phyloP scores from a whole-genome alignment of 2,797 vertebrate species.

The Phrynocephalus forsythii region DNA sequence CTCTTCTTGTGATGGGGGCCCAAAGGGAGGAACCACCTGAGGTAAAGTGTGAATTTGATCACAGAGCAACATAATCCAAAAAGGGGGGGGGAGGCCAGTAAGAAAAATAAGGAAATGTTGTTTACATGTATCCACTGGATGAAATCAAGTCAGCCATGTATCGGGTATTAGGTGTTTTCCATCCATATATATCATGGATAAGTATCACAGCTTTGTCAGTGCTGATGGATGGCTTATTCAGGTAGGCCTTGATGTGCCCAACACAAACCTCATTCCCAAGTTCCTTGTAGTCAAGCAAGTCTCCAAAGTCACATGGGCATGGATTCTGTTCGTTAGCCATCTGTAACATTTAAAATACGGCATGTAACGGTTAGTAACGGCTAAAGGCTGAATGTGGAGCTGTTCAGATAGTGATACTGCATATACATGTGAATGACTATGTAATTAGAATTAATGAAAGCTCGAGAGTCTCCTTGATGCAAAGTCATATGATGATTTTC shows the following conservation, averaged over 20 bases:
- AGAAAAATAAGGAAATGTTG: conserved; percentile 19
- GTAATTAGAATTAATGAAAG: neutral
- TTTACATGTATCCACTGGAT: conserved; percentile 86
- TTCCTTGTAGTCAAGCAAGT: conserved; percentile 86
- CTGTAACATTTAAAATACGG: conserved; percentile 44
- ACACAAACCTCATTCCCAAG: conserved; percentile 86
- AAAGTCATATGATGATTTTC: neutral
- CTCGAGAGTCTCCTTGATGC: neutral
- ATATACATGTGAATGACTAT: neutral
- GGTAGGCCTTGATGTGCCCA: conserved; percentile 85
- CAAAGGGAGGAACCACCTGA: too few species aligned
- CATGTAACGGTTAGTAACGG: conserved; percentile 9
- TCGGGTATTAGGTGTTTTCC: conserved; percentile 91
- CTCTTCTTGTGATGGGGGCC: too few species aligned
- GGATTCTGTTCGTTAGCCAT: conserved; percentile 92
- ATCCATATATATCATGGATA: conserved; percentile 94
- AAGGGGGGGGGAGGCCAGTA: neutral
- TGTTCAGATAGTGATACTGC: too few species aligned
- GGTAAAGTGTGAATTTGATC: too few species aligned
- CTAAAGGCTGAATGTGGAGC: neutral
- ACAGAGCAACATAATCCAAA: neutral
- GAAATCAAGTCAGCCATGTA: conserved; percentile 91
- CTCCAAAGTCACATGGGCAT: conserved; percentile 90
- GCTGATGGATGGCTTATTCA: conserved; percentile 78
- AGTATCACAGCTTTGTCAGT: conserved; percentile 87